Base-by-base conservation (phyloP, 2,113 vertebrate genomes). In the Rattus rattus region DNA sequence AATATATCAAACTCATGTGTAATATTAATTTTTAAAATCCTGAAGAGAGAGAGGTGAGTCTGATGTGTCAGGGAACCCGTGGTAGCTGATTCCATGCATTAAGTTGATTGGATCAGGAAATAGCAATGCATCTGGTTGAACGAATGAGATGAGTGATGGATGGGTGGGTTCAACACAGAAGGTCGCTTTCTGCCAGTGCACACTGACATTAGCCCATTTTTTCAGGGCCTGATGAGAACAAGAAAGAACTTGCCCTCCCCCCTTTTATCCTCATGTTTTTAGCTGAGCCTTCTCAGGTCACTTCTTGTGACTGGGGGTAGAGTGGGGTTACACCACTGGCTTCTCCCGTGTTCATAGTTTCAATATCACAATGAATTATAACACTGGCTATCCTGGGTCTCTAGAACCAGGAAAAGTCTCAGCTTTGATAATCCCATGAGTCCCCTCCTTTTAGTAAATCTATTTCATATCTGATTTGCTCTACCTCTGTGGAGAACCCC, bases 201-300 rank as follows among this genome's bases (percentile, higher is more conserved):
- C 3, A 2, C 26, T 1, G 43, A 33, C 3, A 13, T 28, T 69
- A 2, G 22, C 36, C 16, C 8, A 2, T 9, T 1, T 69, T 30
- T 56, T 56, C 52, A 63, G 52, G 89, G 72, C 19, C 83, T 33
- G 24, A 63, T 52, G 6, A 87, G 33, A 70, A 43, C 49, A 49
- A 39, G 63, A 43, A 63, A 33, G 30, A n/a, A 26, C 49, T 63
- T n/a, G 33, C 5, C 8, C 3, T 11, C 36, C 5, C 8, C 3
- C 16, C 36, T 79, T 39, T 24, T 8, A 8, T 4, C 10, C n/a
- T 2, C 19, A 20, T 85, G 13, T 59, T 36, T 43, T 69, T 11
- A 92, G 54, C 52, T 77, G 81, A 30, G 61, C 2, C 7, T n/a
- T 20, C 5, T 43, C 47, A 36, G 20, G 17, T 49, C 30, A 26